Conservation (phyloP, 1,140 invertebrate species). For the Asbolus verrucosus region DNA sequence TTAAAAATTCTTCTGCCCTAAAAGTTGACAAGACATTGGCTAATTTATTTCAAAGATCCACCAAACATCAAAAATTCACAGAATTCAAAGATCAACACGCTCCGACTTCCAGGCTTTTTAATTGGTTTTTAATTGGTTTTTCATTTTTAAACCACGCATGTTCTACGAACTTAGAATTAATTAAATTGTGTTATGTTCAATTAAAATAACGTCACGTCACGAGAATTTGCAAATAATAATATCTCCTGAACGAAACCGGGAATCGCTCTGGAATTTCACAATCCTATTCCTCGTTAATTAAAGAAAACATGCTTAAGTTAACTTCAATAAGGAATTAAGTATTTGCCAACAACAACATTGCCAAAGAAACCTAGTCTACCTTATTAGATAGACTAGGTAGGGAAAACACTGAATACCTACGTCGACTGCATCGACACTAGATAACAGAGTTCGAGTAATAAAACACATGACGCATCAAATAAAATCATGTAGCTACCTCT, state of each 20-base stretch:
- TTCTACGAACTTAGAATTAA: conserved; percentile 6
- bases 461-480: conserved; percentile 37
- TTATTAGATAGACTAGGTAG: conserved; percentile 58
- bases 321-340: conserved; percentile 60
- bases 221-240: conserved; percentile 37
- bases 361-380: conserved; percentile 55
- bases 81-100: no score
- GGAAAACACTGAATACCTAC: conserved; percentile 57
- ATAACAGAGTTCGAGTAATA: conserved; percentile 52
- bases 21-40: no score
- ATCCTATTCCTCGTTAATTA: conserved; percentile 59
- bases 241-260: conserved; percentile 16
- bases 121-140: no score
- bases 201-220: conserved; percentile 49
- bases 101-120: no score
- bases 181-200: conserved; percentile 27
- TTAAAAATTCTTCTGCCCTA: no score
- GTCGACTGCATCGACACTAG: conserved; percentile 46
- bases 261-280: conserved; percentile 19
- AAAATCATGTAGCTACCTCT: no score
- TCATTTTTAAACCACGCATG: no score
- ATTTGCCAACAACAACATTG: conserved; percentile 60
- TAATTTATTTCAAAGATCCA: no score
- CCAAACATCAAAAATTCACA: no score
- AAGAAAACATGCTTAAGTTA: conserved; percentile 61